Base-by-base conservation (phyloP, 2,888 invertebrate species). In the Agrochola macilenta region DNA sequence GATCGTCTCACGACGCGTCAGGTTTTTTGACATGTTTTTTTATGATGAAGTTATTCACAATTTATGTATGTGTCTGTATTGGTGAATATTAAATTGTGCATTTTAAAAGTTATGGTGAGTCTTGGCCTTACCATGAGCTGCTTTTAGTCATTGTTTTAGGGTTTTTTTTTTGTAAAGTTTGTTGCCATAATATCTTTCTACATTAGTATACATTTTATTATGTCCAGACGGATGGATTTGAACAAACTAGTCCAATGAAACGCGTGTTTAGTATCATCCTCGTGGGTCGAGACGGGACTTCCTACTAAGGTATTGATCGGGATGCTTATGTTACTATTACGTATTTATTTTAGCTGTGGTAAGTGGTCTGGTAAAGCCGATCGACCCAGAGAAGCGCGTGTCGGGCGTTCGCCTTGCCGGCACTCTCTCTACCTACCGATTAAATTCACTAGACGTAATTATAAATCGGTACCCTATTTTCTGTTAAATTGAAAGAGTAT, bases 121-220 rank as follows among this genome's bases (percentile, higher is more conserved):
- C 95, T 90, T 92, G 94, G 95, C 93, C 94, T 94, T 91, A 92
- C 93, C 95, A 92, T 93, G 94, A 93, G 93, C 95, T 93, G 96
- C 96, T 96, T 96, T 96, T 96, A 96, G 96, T 96, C 96, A 96
- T 96, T 96, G 96, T 96, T 96, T 96, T 96, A 96, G 96, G 95
- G 94, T 95, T 95, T 96, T 84, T 95, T 83, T 83, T 83, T 96
- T 96, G 96, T 96, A 96, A 96, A 96, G 96, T 96, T 96, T 96
- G 96, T 96, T 96, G 96, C 96, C 96, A 96, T 96, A 96, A 96
- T 96, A 96, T 96, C 96, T 95, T 96, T 96, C 95, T 96, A 96
- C 95, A 94, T 95, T 96, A 96, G 95, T 95, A 95, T 96, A 95
- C 95, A 95, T 94, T 93, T 92, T 92, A 94, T 94, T 92, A 91